Evolutionary conservation across 2,888 invertebrate species (phyloP).

Genomic region (Stegophylla sp.): DNA sequence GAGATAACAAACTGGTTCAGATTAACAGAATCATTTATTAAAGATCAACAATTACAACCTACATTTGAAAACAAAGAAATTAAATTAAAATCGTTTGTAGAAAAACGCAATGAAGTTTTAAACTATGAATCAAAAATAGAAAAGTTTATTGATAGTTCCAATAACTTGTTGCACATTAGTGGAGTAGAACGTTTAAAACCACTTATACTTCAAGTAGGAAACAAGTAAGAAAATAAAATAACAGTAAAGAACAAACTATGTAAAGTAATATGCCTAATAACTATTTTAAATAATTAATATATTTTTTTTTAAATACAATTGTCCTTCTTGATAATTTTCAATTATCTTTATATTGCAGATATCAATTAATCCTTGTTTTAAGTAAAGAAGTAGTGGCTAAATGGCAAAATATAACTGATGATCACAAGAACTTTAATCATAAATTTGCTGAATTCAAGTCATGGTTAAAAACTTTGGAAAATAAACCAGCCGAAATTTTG

Average conservation of each 20-base stretch:
- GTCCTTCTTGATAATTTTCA: background rate
- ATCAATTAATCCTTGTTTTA: conserved; percentile 79
- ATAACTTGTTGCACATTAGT: conserved; percentile 81
- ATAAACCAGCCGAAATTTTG: conserved; percentile 73
- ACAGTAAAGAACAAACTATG: too few relatives aligned
- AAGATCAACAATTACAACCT: conserved; percentile 84
- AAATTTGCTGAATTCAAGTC: conserved; percentile 76
- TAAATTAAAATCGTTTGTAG: conserved; percentile 76
- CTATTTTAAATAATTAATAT: too few relatives aligned
- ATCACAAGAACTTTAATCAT: conserved; percentile 80
- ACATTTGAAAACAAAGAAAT: conserved; percentile 79
- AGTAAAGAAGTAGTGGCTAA: conserved; percentile 86
- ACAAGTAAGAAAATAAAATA: background rate
- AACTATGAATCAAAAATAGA: conserved; percentile 86
- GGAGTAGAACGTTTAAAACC: conserved; percentile 86
- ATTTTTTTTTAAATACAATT: too few relatives aligned
- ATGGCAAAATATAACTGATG: conserved; percentile 82
- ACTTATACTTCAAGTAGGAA: conserved; percentile 84
- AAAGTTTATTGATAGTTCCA: conserved; percentile 87
- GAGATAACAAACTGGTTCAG: conserved; percentile 86
- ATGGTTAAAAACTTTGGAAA: conserved; percentile 81
- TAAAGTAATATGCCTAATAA: too few relatives aligned
- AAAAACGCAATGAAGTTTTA: conserved; percentile 77
- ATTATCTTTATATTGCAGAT: conserved; percentile 65
- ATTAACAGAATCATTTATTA: conserved; percentile 80